Evolutionary conservation across 2,888 invertebrate genomes (phyloP).

Genomic region (Rhaphigaster nebulosa): DNA sequence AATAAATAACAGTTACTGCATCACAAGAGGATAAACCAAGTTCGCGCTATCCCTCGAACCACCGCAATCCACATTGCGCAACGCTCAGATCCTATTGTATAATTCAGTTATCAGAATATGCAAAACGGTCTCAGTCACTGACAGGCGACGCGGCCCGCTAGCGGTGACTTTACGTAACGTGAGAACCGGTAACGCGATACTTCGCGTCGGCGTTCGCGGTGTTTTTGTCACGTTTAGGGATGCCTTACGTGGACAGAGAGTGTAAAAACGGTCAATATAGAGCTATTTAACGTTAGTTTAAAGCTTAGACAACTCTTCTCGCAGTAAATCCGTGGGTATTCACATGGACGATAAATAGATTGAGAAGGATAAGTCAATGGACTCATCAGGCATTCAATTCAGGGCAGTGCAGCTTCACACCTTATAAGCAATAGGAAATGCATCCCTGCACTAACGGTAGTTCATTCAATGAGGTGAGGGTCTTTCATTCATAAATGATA

Average conservation of each 20-base stretch:
- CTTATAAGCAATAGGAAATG: not conserved
- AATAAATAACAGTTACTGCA: not conserved
- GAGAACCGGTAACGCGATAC: not conserved
- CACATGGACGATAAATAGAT: not conserved
- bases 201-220: not conserved
- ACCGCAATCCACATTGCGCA: not conserved
- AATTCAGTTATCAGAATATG: constrained; percentile 21
- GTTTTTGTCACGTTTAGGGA: constrained; percentile 4
- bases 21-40: not conserved
- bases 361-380: not conserved
- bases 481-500: not conserved
- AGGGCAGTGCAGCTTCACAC: not conserved
- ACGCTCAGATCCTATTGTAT: not conserved
- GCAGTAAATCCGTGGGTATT: not conserved
- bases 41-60: not conserved
- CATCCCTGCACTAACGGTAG: not conserved
- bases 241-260: not conserved
- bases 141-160: not conserved
- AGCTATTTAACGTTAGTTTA: not conserved
- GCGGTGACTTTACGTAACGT: constrained; percentile 1
- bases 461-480: not conserved
- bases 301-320: not conserved
- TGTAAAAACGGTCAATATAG: not conserved
- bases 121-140: not conserved
- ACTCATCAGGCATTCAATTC: not conserved